Conservation (phyloP, 2,113 vertebrate genomes). For the Cynopterus brachyotis region DNA sequence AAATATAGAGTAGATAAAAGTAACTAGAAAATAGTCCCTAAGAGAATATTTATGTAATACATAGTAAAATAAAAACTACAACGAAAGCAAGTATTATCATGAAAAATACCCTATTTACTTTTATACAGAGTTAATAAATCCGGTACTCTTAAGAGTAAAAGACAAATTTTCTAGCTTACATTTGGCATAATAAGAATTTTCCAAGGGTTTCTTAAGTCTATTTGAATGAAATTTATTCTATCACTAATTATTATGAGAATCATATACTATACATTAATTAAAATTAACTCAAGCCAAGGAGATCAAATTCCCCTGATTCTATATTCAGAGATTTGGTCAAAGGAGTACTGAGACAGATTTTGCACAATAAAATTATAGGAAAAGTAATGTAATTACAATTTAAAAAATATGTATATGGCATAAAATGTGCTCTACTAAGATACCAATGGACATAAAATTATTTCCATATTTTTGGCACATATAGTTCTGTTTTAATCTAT, state of each 20-base stretch:
- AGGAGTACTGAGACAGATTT: not conserved
- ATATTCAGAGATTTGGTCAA: not conserved
- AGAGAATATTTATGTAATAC: not conserved
- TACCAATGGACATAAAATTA: not conserved
- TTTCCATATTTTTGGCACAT: not conserved
- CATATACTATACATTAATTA: not conserved
- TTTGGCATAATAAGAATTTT: not conserved
- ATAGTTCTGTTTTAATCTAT: not conserved
- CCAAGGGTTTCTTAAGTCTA: not conserved
- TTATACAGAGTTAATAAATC: not conserved
- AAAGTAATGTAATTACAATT: not conserved
- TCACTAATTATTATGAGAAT: not conserved
- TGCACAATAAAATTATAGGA: not conserved
- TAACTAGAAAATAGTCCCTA: not conserved
- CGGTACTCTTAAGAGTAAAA: not conserved
- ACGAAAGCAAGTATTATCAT: not conserved
- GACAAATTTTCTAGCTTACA: not conserved
- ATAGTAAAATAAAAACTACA: not conserved
- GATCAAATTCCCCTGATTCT: not conserved
- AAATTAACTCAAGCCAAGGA: constrained; percentile 9
- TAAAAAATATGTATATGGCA: not conserved
- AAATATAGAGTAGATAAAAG: not conserved
- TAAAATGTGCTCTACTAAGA: not conserved
- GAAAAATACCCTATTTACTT: constrained; percentile 1
- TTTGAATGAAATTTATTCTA: not conserved